Conservation (phyloP, 1,140 invertebrate genomes). For the Grapholita molesta region DNA sequence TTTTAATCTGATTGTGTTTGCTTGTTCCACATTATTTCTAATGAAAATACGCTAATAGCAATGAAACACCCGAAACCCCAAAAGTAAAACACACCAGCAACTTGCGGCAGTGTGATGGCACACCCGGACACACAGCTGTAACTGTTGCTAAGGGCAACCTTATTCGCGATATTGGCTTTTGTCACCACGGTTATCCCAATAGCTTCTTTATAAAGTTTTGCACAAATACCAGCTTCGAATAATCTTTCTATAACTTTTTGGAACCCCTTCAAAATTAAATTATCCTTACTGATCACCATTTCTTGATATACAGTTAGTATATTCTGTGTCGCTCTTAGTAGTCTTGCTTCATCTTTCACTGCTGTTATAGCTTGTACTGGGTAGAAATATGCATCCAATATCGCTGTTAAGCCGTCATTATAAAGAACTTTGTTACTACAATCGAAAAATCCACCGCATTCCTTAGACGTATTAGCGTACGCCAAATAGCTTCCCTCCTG, state of each 20-base stretch:
- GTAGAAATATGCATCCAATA: slow-evolving; percentile 35
- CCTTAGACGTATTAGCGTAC: slow-evolving; percentile 45
- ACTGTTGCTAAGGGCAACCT: slow-evolving; percentile 50
- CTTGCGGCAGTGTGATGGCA: not conserved
- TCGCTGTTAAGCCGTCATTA: slow-evolving; percentile 44
- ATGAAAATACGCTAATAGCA: not conserved
- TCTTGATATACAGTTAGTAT: slow-evolving; percentile 56
- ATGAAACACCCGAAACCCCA: not conserved
- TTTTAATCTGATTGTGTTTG: not conserved
- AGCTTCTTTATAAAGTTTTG: slow-evolving; percentile 44
- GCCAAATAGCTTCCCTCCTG: slow-evolving; percentile 40
- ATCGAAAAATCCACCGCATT: slow-evolving; percentile 42
- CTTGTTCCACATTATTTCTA: not conserved
- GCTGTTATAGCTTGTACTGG: slow-evolving; percentile 42
- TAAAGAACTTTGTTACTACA: slow-evolving; percentile 40
- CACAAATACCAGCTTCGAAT: slow-evolving; percentile 56
- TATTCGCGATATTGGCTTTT: slow-evolving; percentile 39
- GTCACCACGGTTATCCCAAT: slow-evolving; percentile 46
- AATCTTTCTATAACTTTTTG: slow-evolving; percentile 38
- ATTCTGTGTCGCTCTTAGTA: slow-evolving; percentile 41
- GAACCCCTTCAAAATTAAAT: slow-evolving; percentile 30
- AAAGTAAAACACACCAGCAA: slow-evolving; percentile 14
- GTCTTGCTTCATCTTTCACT: slow-evolving; percentile 50
- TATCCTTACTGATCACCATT: slow-evolving; percentile 54
- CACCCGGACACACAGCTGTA: slow-evolving; percentile 44